Conservation (phyloP, 2,797 vertebrate genomes). For the Hylomyscus alleni region DNA sequence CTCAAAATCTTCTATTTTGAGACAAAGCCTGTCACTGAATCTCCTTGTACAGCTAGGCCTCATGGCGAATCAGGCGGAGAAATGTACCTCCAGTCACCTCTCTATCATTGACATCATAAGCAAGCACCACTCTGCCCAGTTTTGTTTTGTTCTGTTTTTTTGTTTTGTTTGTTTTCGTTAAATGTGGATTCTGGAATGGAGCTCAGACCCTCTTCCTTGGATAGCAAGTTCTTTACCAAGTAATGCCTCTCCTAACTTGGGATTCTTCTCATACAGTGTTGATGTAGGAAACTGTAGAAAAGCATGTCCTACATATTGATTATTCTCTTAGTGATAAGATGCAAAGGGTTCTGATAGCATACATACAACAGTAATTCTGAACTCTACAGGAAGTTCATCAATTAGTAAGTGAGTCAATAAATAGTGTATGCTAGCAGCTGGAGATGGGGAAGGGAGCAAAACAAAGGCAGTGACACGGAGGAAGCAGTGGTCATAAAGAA, state of each 20-base stretch:
- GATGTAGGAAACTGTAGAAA: conserved; percentile 20
- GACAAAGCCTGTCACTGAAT: background rate
- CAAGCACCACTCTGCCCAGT: background rate
- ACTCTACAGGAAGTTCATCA: background rate
- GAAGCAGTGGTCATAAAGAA: background rate
- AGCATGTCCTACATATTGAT: background rate
- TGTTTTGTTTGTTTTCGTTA: background rate
- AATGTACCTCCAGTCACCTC: background rate
- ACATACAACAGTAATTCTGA: background rate
- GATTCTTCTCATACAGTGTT: background rate
- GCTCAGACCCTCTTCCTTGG: background rate
- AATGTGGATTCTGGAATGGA: background rate
- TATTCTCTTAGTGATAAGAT: conserved; percentile 33
- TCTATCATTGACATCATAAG: no score
- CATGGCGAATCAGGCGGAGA: background rate
- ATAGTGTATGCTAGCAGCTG: background rate
- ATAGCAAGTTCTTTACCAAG: background rate
- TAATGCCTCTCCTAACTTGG: background rate
- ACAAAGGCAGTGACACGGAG: background rate
- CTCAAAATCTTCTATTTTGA: background rate
- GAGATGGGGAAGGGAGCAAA: background rate
- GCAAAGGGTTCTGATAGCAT: conserved; percentile 10
- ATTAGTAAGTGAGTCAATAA: conserved; percentile 22
- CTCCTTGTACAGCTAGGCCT: background rate
- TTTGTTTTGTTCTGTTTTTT: background rate